A percentile compares a stretch with the other conserved stretches of the same genome.
These are phyloP conservation scores for Entomyzon cyanotis DNA, from an alignment of 2,113 vertebrate genomes.

Conservation along the genomic window DNA sequence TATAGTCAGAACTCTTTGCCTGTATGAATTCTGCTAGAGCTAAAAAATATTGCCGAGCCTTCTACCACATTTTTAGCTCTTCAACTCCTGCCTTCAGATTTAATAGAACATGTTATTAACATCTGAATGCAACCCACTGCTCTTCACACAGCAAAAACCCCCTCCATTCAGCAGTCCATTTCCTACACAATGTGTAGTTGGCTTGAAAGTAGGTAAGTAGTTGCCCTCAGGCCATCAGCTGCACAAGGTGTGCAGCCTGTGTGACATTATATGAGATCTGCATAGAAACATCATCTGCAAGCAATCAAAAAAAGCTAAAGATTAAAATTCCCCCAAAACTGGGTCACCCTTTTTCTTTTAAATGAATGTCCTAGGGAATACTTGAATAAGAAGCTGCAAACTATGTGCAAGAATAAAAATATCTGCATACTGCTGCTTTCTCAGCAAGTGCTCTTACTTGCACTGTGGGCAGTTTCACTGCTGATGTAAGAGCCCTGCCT, in stretches of 20 bases:
- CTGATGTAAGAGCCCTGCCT: background rate
- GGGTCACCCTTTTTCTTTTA: background rate
- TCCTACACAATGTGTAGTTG: background rate
- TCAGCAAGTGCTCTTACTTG: background rate
- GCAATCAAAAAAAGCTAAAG: background rate
- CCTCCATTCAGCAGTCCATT: background rate
- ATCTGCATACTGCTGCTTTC: background rate
- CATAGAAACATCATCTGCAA: background rate
- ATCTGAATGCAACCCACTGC: background rate
- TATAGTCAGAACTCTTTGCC: background rate
- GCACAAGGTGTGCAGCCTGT: background rate
- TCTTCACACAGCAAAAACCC: background rate
- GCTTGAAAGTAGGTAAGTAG: background rate
- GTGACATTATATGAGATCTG: background rate
- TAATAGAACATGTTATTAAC: background rate
- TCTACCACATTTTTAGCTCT: background rate
- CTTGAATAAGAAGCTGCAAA: background rate
- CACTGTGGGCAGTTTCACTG: background rate
- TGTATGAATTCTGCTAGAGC: background rate
- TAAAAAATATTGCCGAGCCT: background rate
- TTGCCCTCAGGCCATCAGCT: background rate
- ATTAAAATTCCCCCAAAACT: background rate
- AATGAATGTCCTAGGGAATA: background rate
- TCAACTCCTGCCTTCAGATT: background rate
- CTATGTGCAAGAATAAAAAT: background rate